Evolutionary conservation across 2,888 invertebrate genomes (phyloP), one percentile per base, ranked within the genome.

Genomic region (Lucinisca nassula): DNA sequence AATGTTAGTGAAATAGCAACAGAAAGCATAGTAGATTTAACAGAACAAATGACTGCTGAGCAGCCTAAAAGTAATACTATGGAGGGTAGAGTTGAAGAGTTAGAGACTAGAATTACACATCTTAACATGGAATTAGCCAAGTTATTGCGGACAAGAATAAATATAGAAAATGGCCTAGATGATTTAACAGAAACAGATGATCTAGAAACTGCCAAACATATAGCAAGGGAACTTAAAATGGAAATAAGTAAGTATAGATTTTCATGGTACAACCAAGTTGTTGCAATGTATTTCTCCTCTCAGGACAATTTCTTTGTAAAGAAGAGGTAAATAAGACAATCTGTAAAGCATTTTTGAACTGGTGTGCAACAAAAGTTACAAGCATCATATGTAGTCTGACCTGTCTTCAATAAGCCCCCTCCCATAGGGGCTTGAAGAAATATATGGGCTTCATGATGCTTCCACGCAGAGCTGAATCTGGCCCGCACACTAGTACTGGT

Each of bases 61-160:
- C 79, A 85, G 55, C 89, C 79, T 67, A 87, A 89, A 77, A 89
- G 85, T 84, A 78, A 89, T 37, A 87, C 90, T 24, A 82, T 94
- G 79, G 95, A 94, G 67, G 89, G 90, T 14, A 82, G 95, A 32
- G 84, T 96, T 24, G 95, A 95, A 81, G 95, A 95, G 70, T 85
- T 96, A 32, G 96, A 96, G 82, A 95, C 95, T n/a, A 87, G 95
- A 80, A 92, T 96, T 32, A 96, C 96, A 24, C 92, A 94, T 84
- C 83, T 95, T 85, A 95, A 91, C 73, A 90, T 91, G 82, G 95
- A 95, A 78, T 79, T 96, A 37, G 95, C 95, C 0, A 95, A 94
- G 84, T 85, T 95, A 81, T 79, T 95, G 49, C 89, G 92, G 76
- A 91, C 94, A 82, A 94, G 94, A 74, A 75, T 94, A 61, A 93